A percentile compares a stretch with the other conserved stretches of the same genome.
These are phyloP conservation scores for Gryllus longicercus DNA, from an alignment of 2,888 invertebrate genomes.

Conservation along the genomic window DNA sequence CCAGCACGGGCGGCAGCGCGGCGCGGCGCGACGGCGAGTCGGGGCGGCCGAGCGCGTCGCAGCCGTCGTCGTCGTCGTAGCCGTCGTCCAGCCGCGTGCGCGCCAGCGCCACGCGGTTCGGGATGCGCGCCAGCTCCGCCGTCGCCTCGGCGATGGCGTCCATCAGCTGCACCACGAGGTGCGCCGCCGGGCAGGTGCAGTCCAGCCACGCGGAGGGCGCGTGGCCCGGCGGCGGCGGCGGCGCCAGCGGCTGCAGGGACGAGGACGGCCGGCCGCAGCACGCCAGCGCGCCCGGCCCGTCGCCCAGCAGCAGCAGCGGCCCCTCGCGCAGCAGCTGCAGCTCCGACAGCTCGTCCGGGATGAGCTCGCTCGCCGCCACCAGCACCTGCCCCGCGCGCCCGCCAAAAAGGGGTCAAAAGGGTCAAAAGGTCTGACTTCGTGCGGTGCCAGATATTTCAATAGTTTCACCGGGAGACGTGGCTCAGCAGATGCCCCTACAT, in stretches of 20 bases:
- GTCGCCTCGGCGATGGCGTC: background rate
- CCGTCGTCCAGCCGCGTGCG: background rate
- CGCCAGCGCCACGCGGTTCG: background rate
- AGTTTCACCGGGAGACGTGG: too few species aligned
- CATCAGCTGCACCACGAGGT: background rate
- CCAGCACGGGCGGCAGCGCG: background rate
- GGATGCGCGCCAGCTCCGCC: background rate
- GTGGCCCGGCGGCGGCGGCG: background rate
- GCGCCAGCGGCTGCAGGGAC: background rate
- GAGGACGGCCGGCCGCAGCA: background rate
- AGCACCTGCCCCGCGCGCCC: background rate
- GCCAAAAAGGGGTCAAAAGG: too few species aligned
- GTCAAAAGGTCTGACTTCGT: too few species aligned
- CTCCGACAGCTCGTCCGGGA: background rate
- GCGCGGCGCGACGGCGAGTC: background rate
- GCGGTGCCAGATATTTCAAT: too few species aligned
- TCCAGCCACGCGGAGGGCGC: background rate
- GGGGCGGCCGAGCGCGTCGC: background rate
- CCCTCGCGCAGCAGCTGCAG: background rate
- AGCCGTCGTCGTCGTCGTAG: background rate
- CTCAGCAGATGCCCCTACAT: too few species aligned
- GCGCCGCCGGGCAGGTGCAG: background rate
- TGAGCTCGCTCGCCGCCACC: background rate
- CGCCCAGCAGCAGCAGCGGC: background rate
- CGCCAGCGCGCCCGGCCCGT: background rate